A percentile compares a stretch with the other conserved stretches of the same genome.
These are phyloP conservation scores for Liasis olivaceus DNA, from an alignment of 2,797 vertebrate species.

Conservation along the genomic window DNA sequence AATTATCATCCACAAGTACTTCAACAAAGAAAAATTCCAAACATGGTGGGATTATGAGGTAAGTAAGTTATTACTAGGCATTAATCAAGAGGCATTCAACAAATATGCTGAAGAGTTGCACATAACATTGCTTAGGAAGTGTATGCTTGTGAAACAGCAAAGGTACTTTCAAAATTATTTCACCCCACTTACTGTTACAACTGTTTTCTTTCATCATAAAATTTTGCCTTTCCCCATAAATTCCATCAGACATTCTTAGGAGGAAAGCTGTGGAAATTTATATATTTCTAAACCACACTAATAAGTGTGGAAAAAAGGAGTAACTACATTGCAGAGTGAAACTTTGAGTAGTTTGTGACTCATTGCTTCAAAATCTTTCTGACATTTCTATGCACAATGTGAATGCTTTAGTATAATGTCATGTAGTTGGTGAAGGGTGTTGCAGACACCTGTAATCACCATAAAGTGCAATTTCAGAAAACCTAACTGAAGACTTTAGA, in stretches of 20 bases:
- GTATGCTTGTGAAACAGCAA: background rate
- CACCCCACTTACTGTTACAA: background rate
- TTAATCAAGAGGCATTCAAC: background rate
- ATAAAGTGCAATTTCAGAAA: background rate
- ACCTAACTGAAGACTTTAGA: background rate
- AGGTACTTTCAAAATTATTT: background rate
- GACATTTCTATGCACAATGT: background rate
- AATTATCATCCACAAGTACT: background rate
- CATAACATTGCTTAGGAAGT: background rate
- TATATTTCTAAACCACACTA: conserved; percentile 62
- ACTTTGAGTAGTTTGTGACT: conserved; percentile 8
- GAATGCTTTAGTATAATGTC: background rate
- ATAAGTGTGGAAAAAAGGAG: conserved; percentile 72
- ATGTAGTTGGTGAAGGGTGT: background rate
- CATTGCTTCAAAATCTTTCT: background rate
- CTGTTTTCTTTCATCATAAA: conserved; percentile 45
- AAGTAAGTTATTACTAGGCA: background rate
- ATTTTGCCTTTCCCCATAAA: conserved; percentile 61
- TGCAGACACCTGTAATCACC: background rate
- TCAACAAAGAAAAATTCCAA: background rate
- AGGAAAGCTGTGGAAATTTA: conserved; percentile 44
- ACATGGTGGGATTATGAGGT: background rate
- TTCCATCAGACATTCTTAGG: conserved; percentile 32
- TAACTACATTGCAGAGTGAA: conserved; percentile 38
- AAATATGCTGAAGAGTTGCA: background rate